A percentile compares a stretch with the other conserved stretches of the same genome.
Evolutionary conservation across 2,797 vertebrate genomes (phyloP).

Genomic region (Spea hammondii): DNA sequence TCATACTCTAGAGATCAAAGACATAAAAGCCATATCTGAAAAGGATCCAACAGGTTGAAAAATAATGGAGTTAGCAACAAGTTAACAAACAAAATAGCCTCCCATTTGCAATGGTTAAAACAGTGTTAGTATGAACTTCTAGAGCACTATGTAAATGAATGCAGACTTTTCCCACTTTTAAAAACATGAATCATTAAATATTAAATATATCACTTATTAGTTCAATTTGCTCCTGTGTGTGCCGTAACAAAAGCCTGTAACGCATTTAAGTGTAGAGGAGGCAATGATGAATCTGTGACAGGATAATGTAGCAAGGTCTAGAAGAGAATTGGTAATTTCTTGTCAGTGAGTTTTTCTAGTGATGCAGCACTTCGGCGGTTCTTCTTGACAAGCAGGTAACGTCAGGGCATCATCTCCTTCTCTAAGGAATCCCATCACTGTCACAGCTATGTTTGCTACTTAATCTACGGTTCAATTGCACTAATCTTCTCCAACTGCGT

Average conservation of each 20-base stretch:
- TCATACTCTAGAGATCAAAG: too few species aligned
- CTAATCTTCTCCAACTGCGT: constrained; percentile 38
- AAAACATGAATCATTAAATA: constrained; percentile 10
- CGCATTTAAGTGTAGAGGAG: constrained; percentile 41
- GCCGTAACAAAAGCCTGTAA: constrained; percentile 22
- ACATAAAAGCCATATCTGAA: too few species aligned
- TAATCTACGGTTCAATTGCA: constrained; percentile 45
- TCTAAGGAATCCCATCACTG: constrained; percentile 34
- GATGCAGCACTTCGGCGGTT: constrained; percentile 49
- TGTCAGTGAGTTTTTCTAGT: constrained; percentile 50
- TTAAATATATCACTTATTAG: constrained; percentile 37
- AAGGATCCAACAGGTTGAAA: too few species aligned
- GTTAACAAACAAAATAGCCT: too few species aligned
- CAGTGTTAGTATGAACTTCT: background rate
- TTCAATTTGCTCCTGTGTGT: constrained; percentile 22
- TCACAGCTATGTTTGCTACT: constrained; percentile 47
- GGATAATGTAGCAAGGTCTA: constrained; percentile 51
- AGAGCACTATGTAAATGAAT: background rate
- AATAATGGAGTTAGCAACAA: too few species aligned
- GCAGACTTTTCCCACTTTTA: background rate
- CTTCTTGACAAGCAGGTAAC: constrained; percentile 48
- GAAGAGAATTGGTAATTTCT: constrained; percentile 46
- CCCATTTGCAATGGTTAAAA: too few species aligned
- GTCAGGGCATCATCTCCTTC: constrained; percentile 45
- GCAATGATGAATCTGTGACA: constrained; percentile 49